Conservation (phyloP, 2,113 vertebrate species). For the Corythaixoides concolor region DNA sequence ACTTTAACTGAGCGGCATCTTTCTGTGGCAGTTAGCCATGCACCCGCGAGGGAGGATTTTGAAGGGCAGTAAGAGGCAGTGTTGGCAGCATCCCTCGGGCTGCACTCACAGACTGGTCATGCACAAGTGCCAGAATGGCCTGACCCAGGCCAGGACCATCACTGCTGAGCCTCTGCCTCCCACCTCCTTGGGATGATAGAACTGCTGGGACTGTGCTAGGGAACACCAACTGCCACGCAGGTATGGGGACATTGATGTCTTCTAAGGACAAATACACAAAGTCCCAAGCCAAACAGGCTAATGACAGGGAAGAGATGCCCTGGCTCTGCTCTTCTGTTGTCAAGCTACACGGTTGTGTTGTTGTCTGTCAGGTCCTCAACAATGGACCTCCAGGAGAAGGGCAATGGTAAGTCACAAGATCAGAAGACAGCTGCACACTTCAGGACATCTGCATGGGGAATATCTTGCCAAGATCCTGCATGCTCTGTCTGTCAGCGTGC, state of each 20-base stretch:
- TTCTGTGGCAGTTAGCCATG: neutral
- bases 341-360: accelerated
- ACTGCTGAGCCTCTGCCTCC: neutral
- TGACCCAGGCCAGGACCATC: neutral
- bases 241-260: neutral
- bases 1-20: neutral
- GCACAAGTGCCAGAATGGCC: neutral
- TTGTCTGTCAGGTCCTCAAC: neutral
- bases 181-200: neutral
- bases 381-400: neutral
- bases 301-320: neutral
- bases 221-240: neutral
- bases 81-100: neutral
- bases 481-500: neutral
- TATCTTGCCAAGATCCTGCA: neutral
- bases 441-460: neutral
- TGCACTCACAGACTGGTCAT: neutral
- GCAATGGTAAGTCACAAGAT: neutral
- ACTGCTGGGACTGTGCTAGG: neutral
- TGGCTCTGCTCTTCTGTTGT: neutral
- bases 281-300: neutral
- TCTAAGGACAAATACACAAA: neutral
- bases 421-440: neutral
- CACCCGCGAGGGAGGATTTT: neutral
- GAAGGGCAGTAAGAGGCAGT: neutral